Percentiles rank a stretch among this genome's conserved stretches.
phyloP scores from a whole-genome alignment of 2,113 vertebrate genomes.

The Lagopus leucura region DNA sequence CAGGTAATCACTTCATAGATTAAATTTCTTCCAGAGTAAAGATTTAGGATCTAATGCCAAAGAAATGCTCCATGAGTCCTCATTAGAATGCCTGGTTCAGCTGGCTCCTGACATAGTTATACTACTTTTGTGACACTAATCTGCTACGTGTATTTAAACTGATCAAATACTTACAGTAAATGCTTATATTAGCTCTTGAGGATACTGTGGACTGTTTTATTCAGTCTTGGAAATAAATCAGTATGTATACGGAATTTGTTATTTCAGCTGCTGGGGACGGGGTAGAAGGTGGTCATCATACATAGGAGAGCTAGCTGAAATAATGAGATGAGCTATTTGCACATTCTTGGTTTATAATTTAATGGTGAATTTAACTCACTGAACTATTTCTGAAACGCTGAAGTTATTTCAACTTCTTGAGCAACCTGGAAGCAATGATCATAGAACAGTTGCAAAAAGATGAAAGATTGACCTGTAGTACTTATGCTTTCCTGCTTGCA shows the following conservation, averaged over 20 bases:
- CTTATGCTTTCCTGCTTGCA: neutral
- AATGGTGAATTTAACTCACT: neutral
- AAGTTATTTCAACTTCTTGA: neutral
- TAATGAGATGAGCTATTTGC: neutral
- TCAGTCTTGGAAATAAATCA: neutral
- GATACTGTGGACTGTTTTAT: neutral
- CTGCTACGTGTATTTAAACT: neutral
- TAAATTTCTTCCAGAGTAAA: neutral
- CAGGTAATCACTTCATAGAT: neutral
- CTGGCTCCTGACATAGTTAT: neutral
- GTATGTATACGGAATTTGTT: rapidly evolving
- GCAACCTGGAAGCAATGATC: neutral
- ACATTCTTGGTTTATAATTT: neutral
- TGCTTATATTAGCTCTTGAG: neutral
- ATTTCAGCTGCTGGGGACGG: neutral
- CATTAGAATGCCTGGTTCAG: neutral
- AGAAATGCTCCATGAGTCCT: neutral
- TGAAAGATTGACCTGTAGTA: neutral
- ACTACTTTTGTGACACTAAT: neutral
- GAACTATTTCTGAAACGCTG: neutral
- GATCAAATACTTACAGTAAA: neutral
- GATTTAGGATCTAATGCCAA: neutral
- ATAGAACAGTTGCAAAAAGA: neutral
- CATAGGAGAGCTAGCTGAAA: neutral
- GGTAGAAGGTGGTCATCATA: neutral